phyloP scores from a whole-genome alignment of 1,140 invertebrate species.

The Eurosta solidaginis region DNA sequence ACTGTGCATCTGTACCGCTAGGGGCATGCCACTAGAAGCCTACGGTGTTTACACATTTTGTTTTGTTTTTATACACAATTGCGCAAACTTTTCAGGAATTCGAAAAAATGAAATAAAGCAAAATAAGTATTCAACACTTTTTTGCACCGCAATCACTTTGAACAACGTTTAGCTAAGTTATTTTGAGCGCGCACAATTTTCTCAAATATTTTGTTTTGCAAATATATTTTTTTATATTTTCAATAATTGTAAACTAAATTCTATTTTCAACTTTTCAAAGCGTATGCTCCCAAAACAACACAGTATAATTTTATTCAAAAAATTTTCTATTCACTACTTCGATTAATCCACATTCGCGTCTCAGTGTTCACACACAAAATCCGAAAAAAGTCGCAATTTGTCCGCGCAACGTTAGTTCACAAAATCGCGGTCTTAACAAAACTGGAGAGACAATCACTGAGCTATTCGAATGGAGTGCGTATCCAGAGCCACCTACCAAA shows the following conservation, averaged over 20 bases:
- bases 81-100: too few relatives aligned
- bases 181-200: too few relatives aligned
- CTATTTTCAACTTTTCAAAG: too few relatives aligned
- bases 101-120: background rate
- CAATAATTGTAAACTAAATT: background rate
- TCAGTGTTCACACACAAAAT: background rate
- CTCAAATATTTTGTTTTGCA: background rate
- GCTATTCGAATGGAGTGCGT: background rate
- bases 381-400: background rate
- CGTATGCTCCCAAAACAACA: too few relatives aligned
- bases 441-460: constrained; percentile 9
- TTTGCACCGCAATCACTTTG: background rate
- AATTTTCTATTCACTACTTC: background rate
- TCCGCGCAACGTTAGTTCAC: constrained; percentile 31
- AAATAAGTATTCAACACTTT: background rate
- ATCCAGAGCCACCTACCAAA: too few relatives aligned
- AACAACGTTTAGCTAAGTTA: background rate
- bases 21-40: background rate
- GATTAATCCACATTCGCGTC: background rate
- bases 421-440: constrained; percentile 33
- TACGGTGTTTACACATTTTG: background rate
- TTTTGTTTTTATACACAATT: background rate
- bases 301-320: background rate
- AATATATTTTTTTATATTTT: background rate
- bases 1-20: background rate